Percentiles rank a stretch among this genome's conserved stretches.
phyloP scores from a whole-genome alignment of 2,113 vertebrate genomes.

The Phylloscopus whistleri region DNA sequence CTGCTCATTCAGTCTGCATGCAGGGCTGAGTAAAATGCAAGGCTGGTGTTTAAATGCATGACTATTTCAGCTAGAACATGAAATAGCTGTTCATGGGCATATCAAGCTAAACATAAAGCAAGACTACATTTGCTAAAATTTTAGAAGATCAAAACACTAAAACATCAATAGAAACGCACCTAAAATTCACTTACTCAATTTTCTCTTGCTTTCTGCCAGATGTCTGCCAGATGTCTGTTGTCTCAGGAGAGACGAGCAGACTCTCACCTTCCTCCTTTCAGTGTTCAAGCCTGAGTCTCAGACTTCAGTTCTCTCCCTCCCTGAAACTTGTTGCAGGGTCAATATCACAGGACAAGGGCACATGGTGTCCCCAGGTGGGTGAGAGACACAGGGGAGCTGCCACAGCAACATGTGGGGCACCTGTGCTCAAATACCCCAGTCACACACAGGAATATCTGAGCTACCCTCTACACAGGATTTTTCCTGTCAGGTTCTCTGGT shows the following conservation, averaged over 20 bases:
- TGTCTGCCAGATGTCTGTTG: background rate
- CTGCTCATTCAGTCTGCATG: background rate
- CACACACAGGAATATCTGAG: background rate
- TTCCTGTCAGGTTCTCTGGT: background rate
- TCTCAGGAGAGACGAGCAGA: background rate
- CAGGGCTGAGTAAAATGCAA: background rate
- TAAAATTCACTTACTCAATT: background rate
- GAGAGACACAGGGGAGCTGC: background rate
- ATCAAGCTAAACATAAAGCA: background rate
- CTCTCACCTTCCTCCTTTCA: too few relatives aligned
- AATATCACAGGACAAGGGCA: background rate
- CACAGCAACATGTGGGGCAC: background rate
- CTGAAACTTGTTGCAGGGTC: background rate
- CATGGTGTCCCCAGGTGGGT: accelerated
- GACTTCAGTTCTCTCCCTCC: background rate
- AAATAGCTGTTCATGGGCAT: background rate
- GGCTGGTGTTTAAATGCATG: background rate
- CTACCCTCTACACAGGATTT: accelerated
- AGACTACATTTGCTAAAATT: background rate
- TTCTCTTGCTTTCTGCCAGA: background rate
- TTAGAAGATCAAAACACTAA: background rate
- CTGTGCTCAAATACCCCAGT: accelerated
- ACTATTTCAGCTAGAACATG: background rate
- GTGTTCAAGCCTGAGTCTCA: background rate
- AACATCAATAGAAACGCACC: accelerated